Evolutionary conservation across 2,113 vertebrate species (phyloP), one percentile per base, ranked within the genome.

Genomic region (Erythrocebus patas): DNA sequence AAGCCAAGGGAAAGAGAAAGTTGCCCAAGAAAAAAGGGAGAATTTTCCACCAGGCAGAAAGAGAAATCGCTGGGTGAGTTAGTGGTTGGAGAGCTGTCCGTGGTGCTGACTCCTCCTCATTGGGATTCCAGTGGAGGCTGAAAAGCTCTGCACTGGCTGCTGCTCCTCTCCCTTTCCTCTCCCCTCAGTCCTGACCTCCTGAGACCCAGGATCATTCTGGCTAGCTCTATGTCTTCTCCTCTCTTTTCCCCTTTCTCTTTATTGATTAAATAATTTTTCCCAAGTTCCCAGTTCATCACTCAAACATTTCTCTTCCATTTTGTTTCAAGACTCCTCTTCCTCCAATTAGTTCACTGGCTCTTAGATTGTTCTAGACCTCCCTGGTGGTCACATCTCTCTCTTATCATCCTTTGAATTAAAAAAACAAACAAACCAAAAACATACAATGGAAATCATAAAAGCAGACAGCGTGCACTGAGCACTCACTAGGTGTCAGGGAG

Each of bases 11-110:
- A n/a, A 66, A 55, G 7, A 83, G 8, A 88, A 61, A 75, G 20
- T 2, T 85, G 43, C 23, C 27, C 40, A 48, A 75, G 40, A 9
- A 6, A 61, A 91, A 64, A 16, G 7, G 40, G 48, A 55, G 57
- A 70, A 22, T 43, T 61, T 91, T 91, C 35, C 32, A n/a, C 3
- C 2, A 8, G 38, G 8, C 45, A 16, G n/a, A 68, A 20, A 38
- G 5, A 35, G 66, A 85, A 50, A 50, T 5, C 3, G 0, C 27
- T 6, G 4, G 18, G 0, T 5, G 4, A 70, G 96, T 59, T 75
- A 70, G 50, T 23, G 16, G 86, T 22, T 82, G 0, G 43, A 61
- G 96, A 96, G 97, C 98, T 99, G 97, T 98, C 98, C 98, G 50
- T 89, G 98, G 98, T 99, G 81, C 98, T 98, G 98, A 98, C 72